These are phyloP conservation scores for Venusia cambrica DNA, from an alignment of 2,888 invertebrate genomes.

Conservation along the genomic window DNA sequence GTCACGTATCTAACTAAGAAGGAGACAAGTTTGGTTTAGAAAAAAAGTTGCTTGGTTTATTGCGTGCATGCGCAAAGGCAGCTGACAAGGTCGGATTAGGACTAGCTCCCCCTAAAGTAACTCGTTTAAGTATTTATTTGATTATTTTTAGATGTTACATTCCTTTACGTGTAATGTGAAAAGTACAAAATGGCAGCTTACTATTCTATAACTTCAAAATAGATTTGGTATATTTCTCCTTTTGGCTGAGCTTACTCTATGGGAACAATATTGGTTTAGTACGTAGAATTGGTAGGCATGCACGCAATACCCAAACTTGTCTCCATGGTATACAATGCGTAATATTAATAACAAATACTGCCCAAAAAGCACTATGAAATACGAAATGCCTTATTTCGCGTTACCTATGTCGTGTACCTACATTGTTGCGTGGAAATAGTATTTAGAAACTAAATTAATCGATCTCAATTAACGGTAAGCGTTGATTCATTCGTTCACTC, in stretches of 20 bases:
- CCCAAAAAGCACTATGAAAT: slow-evolving; percentile 45
- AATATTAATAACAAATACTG: slow-evolving; percentile 40
- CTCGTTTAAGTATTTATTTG: slow-evolving; percentile 44
- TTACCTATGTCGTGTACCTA: slow-evolving; percentile 75
- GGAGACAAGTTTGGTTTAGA: slow-evolving; percentile 34
- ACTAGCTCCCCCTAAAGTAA: slow-evolving; percentile 43
- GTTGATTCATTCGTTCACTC: slow-evolving; percentile 50
- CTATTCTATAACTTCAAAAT: slow-evolving; percentile 43
- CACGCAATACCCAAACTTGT: slow-evolving; percentile 52
- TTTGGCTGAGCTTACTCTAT: slow-evolving; percentile 75
- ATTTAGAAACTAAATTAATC: slow-evolving; percentile 69
- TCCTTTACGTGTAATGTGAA: slow-evolving; percentile 38
- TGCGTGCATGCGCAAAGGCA: slow-evolving; percentile 63
- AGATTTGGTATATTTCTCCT: slow-evolving; percentile 38
- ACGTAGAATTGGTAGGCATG: slow-evolving; percentile 45
- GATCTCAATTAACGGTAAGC: slow-evolving; percentile 77
- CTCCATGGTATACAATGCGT: slow-evolving; percentile 34
- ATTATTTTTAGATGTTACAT: slow-evolving; percentile 43
- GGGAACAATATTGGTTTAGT: slow-evolving; percentile 75
- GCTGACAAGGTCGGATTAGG: slow-evolving; percentile 57
- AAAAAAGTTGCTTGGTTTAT: slow-evolving; percentile 20
- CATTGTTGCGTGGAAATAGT: slow-evolving; percentile 66
- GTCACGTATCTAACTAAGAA: slow-evolving; percentile 15
- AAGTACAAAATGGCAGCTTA: slow-evolving; percentile 72
- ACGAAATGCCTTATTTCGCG: slow-evolving; percentile 76